phyloP scores from a whole-genome alignment of 2,797 vertebrate genomes.

The Thamnophis elegans region DNA sequence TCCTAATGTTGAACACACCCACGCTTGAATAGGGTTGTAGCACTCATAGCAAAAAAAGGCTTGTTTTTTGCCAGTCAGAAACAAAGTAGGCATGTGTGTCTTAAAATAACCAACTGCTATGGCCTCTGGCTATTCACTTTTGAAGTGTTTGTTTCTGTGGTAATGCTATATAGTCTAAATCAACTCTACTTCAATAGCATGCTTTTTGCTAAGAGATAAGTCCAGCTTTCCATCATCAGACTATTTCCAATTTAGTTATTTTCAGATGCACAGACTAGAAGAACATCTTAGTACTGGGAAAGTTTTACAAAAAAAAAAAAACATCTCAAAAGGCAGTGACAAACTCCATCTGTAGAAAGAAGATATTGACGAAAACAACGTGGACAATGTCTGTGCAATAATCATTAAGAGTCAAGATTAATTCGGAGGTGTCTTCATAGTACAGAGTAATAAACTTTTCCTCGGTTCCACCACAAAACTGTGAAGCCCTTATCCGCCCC shows the following conservation, averaged over 20 bases:
- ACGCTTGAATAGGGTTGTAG: not conserved
- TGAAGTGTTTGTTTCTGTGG: not conserved
- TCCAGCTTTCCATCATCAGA: not conserved
- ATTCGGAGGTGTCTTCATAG: not conserved
- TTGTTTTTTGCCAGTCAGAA: not conserved
- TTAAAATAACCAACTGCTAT: not conserved
- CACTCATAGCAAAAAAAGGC: not conserved
- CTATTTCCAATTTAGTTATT: not conserved
- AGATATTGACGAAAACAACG: not conserved
- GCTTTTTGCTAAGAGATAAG: conserved; percentile 29
- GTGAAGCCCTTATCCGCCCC: too few species aligned
- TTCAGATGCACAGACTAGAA: not conserved
- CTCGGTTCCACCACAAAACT: too few species aligned
- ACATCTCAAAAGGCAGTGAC: not conserved
- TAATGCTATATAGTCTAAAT: not conserved
- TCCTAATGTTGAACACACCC: not conserved
- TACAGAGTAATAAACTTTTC: not conserved
- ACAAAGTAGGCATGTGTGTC: not conserved
- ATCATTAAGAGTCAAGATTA: not conserved
- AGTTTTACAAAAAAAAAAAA: not conserved
- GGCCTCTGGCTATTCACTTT: not conserved
- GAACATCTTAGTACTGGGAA: not conserved
- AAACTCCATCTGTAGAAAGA: not conserved
- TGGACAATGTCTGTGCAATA: not conserved
- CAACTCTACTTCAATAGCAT: conserved; percentile 47